phyloP scores from a whole-genome alignment of 2,797 vertebrate genomes.

The Apodemus agrarius region DNA sequence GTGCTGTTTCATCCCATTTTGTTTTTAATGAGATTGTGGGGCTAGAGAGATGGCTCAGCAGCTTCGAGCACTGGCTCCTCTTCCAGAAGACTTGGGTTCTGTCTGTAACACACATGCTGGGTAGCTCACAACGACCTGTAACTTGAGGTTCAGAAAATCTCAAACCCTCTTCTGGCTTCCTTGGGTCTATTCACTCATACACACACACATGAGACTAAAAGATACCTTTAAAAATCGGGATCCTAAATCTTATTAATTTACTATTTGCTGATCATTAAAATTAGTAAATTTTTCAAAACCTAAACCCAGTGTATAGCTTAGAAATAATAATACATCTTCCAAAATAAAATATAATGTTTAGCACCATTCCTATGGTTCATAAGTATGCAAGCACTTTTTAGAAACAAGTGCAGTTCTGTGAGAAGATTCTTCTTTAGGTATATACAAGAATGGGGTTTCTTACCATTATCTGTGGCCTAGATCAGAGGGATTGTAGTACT shows the following conservation, averaged over 20 bases:
- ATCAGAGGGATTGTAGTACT: neutral
- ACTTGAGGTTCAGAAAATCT: neutral
- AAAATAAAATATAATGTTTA: neutral
- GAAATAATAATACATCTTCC: neutral
- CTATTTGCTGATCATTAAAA: neutral
- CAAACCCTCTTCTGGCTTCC: neutral
- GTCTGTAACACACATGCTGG: neutral
- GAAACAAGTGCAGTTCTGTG: neutral
- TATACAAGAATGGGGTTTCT: neutral
- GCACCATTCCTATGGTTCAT: neutral
- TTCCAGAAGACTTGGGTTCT: neutral
- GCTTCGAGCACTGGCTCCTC: neutral
- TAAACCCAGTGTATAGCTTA: neutral
- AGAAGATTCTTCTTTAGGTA: neutral
- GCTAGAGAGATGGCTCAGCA: neutral
- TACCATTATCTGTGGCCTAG: no score
- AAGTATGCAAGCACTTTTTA: neutral
- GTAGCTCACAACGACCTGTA: neutral
- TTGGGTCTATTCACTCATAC: neutral
- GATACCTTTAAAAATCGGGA: neutral
- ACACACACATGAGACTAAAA: neutral
- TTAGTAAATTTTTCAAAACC: neutral
- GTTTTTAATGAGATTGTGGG: neutral
- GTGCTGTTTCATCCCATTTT: no score
- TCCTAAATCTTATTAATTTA: neutral